phyloP scores from a whole-genome alignment of 1,140 invertebrate species.

The Penaeus indicus region DNA sequence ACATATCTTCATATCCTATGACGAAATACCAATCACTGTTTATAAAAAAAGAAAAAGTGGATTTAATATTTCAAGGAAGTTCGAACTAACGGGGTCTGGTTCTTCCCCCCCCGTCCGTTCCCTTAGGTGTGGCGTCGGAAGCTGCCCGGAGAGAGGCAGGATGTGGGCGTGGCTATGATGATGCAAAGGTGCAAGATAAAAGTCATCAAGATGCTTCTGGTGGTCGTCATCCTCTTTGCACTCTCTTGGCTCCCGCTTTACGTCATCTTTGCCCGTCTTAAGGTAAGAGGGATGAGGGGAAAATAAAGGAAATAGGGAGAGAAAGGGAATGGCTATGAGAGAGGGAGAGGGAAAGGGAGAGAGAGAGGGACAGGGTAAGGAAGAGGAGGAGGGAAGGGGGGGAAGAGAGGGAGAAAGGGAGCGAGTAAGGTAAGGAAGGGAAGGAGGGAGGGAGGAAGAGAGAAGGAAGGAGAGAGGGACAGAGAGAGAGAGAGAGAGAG shows the following conservation, averaged over 20 bases:
- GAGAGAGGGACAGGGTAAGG: neutral
- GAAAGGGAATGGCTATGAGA: neutral
- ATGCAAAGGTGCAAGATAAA: slow-evolving; percentile 77
- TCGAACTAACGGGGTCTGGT: neutral
- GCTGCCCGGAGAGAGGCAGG: slow-evolving; percentile 70
- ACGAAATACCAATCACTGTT: no score
- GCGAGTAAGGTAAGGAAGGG: neutral
- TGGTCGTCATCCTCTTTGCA: slow-evolving; percentile 94
- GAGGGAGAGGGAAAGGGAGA: neutral
- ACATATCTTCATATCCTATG: no score
- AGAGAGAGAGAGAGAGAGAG: no score
- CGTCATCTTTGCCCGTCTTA: slow-evolving; percentile 88
- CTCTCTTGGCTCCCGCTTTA: slow-evolving; percentile 96
- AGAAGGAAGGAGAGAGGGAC: neutral
- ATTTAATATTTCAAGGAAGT: slow-evolving; percentile 57
- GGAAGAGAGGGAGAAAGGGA: neutral
- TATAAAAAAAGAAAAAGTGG: no score
- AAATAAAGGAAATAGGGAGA: neutral
- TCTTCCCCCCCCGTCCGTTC: neutral
- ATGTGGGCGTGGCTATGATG: slow-evolving; percentile 69
- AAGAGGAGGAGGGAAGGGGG: neutral
- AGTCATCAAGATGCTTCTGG: slow-evolving; percentile 96
- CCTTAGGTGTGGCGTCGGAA: slow-evolving; percentile 71
- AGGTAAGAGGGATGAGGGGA: slow-evolving; percentile 73
- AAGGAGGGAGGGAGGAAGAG: no score